Evolutionary conservation across 2,113 vertebrate species (phyloP), one percentile per base, ranked within the genome.

Genomic region (Ptychochromis oligacanthus): DNA sequence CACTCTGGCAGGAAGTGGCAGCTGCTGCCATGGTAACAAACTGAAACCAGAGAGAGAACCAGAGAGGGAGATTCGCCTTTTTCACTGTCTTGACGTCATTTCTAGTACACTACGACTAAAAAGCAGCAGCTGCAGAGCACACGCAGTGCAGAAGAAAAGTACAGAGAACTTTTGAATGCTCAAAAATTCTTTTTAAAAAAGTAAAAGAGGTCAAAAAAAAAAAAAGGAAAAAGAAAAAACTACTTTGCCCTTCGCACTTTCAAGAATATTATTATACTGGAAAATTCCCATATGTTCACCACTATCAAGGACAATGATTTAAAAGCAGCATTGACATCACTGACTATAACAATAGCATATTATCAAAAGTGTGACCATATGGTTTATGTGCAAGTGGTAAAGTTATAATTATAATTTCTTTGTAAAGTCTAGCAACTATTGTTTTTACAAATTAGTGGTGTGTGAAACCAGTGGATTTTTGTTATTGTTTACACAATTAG

Each of bases 1-100:
- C 89, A 84, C 93, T 91, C 86, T 86, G 92, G 93, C 95, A 96
- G 96, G 95, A 96, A 96, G 95, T 95, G 95, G 94, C 90, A 88
- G 90, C 94, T 92, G 95, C 94, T 96, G 86, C 95, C 93, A 95
- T 96, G 95, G 95, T 85, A 95, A 96, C 95, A 84, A 93, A 94
- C 94, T 91, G 94, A 96, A 96, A 96, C 92, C 94, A 81, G 74
- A n/a, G n/a, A n/a, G n/a, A n/a, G n/a, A 91, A 93, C 92, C 93
- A 92, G 92, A 65, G 75, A 87, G 82, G 79, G 86, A 77, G 92
- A 90, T 91, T 89, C 72, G 91, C 81, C 88, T 93, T 80, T 92
- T 91, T 88, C 77, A 65, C 79, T 92, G 83, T 86, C 87, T 95
- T 96, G 95, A 96, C 95, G 95, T 96, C 95, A 96, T 94, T 95